Base-by-base conservation (phyloP, 2,113 vertebrate species). In the Delphinapterus leucas region DNA sequence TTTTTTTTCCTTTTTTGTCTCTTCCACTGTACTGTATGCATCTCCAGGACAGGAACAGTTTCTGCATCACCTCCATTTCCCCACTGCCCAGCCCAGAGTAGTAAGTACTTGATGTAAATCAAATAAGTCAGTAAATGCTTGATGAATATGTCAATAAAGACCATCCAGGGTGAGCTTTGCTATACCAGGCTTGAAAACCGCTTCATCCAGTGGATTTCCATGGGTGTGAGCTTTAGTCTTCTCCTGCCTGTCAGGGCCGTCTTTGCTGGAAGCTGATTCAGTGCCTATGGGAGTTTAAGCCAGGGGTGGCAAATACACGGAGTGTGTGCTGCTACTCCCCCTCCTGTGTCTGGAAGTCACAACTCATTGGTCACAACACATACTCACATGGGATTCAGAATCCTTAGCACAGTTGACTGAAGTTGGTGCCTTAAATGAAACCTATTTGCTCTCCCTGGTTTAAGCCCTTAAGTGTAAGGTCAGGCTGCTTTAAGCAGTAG, bases 361-460 rank as follows among this genome's bases (percentile, higher is more conserved):
- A 68, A 71, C 49, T 70, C 44, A 71, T 25, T 87, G 87, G 38
- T 88, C 26, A 67, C 18, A 92, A 20, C 18, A 31, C 36, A n/a
- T 81, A 20, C 15, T 83, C 79, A 71, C 49, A 17, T 9, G 33
- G 88, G 58, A 80, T 38, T 76, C 17, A 44, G 38, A 80, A 33
- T 79, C 73, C 74, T 97, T 61, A 82, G 58, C 76, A 86, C n/a
- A 85, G 38, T 60, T 90, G 74, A 90, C 31, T 87, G 58, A 76
- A 94, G 23, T 81, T 88, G 77, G 13, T 90, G 65, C 61, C 95
- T 70, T 91, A 73, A 85, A 26, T 71, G 70, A 92, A 94, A 49
- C 36, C 21, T 80, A 14, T 61, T 93, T 96, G 36, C 49, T 36
- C 1, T 87, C 14, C 25, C 55, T 94, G 47, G 28, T 80, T 89